A percentile compares a stretch with the other conserved stretches of the same genome.
These are phyloP conservation scores for Drosophila azteca DNA, from an alignment of 1,140 invertebrate genomes.

Conservation along the genomic window DNA sequence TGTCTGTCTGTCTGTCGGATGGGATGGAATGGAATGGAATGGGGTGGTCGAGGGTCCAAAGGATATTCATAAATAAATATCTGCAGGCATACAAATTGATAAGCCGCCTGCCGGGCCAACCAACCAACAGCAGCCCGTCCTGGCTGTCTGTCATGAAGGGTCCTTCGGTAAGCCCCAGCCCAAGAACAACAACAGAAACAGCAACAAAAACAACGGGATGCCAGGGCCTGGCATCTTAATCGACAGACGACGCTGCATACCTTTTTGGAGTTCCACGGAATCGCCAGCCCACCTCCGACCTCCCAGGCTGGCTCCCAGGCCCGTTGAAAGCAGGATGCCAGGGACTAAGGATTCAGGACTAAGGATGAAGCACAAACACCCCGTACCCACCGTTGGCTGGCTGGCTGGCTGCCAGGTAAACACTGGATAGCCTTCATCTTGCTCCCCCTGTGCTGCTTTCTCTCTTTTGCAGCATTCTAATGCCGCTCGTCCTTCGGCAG, in stretches of 20 bases:
- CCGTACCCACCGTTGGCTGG: constrained; percentile 30
- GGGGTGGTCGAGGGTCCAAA: constrained; percentile 54
- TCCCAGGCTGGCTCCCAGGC: not conserved
- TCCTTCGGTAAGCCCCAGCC: constrained; percentile 41
- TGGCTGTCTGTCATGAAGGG: constrained; percentile 57
- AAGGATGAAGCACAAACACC: constrained; percentile 44
- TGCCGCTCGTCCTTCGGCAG: constrained; percentile 74
- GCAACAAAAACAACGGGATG: constrained; percentile 7
- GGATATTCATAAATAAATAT: constrained; percentile 82
- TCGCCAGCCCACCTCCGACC: constrained; percentile 38
- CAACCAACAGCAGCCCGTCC: not conserved
- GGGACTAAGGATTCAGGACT: not conserved
- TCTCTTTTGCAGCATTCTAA: constrained; percentile 66
- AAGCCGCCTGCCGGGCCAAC: constrained; percentile 58
- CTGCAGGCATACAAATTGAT: constrained; percentile 81
- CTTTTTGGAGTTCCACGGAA: constrained; percentile 64
- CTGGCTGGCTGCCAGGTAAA: constrained; percentile 53
- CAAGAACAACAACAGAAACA: constrained; percentile 31
- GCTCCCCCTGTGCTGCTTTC: constrained; percentile 24
- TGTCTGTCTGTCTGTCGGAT: too few species aligned
- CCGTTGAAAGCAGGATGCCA: not conserved
- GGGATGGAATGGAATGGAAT: too few species aligned
- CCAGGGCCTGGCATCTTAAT: constrained; percentile 70
- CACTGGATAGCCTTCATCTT: constrained; percentile 43
- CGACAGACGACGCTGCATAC: constrained; percentile 68